Conservation (phyloP, 92 coral and sea anemone species). For the Umimayanthus kanabou region DNA sequence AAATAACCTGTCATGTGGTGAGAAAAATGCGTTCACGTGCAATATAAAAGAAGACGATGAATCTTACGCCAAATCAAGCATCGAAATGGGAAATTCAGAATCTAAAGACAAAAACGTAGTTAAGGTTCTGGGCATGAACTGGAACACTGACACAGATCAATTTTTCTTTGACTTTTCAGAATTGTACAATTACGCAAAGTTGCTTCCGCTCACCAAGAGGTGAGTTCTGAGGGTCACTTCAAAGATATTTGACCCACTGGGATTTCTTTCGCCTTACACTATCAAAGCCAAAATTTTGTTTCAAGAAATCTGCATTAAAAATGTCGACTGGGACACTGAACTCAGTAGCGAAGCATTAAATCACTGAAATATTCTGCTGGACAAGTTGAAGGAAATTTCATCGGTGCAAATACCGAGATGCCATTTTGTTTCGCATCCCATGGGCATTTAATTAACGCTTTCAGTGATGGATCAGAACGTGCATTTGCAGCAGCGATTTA, state of each 20-base stretch:
- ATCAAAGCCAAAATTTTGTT: conserved; percentile 58
- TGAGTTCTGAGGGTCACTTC: conserved; percentile 49
- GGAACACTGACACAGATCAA: conserved; percentile 60
- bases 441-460: too few relatives aligned
- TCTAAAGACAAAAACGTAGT: conserved; percentile 26
- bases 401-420: conserved; percentile 54
- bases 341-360: conserved; percentile 47
- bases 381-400: conserved; percentile 37
- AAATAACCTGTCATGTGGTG: background rate
- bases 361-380: conserved; percentile 54
- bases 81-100: conserved; percentile 31
- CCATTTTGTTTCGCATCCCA: conserved; percentile 46
- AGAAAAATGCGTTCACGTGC: background rate
- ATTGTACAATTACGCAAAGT: conserved; percentile 44
- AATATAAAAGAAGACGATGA: background rate
- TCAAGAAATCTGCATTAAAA: conserved; percentile 63
- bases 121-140: conserved; percentile 61
- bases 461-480: too few relatives aligned
- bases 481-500: too few relatives aligned
- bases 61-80: conserved; percentile 45
- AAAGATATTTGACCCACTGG: conserved; percentile 73
- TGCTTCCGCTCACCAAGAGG: conserved; percentile 70
- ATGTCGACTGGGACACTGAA: conserved; percentile 69
- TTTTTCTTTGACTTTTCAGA: conserved; percentile 49
- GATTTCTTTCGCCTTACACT: conserved; percentile 57